Conservation (phyloP, 2,888 invertebrate species). For the Rhaphigaster nebulosa region DNA sequence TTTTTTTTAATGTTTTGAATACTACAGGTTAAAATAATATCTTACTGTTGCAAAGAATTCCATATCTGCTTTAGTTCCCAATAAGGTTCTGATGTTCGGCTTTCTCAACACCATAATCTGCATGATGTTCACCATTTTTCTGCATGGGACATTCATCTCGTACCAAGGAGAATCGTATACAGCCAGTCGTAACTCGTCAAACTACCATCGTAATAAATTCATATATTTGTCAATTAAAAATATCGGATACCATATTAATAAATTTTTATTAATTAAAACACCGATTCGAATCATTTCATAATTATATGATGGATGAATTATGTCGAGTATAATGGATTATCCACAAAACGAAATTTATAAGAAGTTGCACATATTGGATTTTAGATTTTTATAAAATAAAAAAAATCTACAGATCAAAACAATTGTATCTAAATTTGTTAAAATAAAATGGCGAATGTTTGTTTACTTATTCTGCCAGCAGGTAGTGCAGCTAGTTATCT, state of each 20-base stretch:
- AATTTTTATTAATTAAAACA: neutral
- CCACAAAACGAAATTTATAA: neutral
- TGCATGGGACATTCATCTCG: neutral
- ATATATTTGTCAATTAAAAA: neutral
- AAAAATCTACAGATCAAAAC: too few relatives aligned
- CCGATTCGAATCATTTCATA: neutral
- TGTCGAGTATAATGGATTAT: neutral
- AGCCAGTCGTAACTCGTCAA: neutral
- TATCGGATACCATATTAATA: neutral
- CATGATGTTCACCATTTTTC: neutral
- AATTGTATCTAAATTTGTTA: neutral
- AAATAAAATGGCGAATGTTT: neutral
- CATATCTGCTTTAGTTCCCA: slow-evolving; percentile 1
- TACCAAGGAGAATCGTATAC: slow-evolving; percentile 2
- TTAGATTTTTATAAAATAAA: too few relatives aligned
- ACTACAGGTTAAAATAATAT: neutral
- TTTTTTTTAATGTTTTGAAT: too few relatives aligned
- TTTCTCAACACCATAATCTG: neutral
- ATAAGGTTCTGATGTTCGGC: neutral
- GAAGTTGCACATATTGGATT: neutral
- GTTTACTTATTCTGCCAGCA: neutral
- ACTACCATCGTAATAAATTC: neutral
- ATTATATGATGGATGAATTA: neutral
- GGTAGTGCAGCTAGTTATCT: neutral
- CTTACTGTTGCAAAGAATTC: slow-evolving; percentile 29